These are phyloP conservation scores for Athalia circularis DNA, from an alignment of 2,888 invertebrate genomes.

Conservation along the genomic window DNA sequence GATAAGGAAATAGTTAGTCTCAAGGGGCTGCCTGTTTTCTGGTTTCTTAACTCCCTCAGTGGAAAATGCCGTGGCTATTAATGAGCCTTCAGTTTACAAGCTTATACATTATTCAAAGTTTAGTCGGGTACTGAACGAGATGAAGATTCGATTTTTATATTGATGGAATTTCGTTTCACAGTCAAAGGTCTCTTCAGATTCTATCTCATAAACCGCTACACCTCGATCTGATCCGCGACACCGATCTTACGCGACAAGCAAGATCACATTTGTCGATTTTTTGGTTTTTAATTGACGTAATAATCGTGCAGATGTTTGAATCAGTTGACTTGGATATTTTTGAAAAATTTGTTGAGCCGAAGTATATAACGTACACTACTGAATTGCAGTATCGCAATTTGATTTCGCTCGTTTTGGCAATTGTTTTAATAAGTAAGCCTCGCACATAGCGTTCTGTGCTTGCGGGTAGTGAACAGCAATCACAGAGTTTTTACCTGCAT, in stretches of 20 bases:
- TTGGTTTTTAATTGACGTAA: too few species aligned
- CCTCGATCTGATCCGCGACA: too few species aligned
- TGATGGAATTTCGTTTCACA: slow-evolving; percentile 23
- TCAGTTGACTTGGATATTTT: too few species aligned
- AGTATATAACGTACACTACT: too few species aligned
- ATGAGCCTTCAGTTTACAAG: slow-evolving; percentile 39
- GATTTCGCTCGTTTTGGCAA: background rate
- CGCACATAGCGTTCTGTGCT: too few species aligned
- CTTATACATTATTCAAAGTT: slow-evolving; percentile 54
- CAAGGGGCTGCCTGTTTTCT: slow-evolving; percentile 32
- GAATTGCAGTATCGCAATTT: too few species aligned
- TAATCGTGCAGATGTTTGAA: too few species aligned
- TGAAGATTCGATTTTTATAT: slow-evolving; percentile 43
- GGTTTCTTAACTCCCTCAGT: slow-evolving; percentile 27
- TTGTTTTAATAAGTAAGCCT: slow-evolving; percentile 8
- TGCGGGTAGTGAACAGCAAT: too few species aligned
- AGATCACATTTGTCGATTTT: too few species aligned
- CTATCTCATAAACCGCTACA: background rate
- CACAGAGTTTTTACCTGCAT: background rate
- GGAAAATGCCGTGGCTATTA: slow-evolving; percentile 35
- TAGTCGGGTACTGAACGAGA: slow-evolving; percentile 39
- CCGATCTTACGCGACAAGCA: too few species aligned
- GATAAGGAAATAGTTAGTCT: slow-evolving; percentile 22
- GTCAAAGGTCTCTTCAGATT: background rate
- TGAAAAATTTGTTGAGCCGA: too few species aligned